Percentiles rank a stretch among this genome's conserved stretches.
Conservation (phyloP, 2,113 vertebrate species). For the Zosterops pallidus region DNA sequence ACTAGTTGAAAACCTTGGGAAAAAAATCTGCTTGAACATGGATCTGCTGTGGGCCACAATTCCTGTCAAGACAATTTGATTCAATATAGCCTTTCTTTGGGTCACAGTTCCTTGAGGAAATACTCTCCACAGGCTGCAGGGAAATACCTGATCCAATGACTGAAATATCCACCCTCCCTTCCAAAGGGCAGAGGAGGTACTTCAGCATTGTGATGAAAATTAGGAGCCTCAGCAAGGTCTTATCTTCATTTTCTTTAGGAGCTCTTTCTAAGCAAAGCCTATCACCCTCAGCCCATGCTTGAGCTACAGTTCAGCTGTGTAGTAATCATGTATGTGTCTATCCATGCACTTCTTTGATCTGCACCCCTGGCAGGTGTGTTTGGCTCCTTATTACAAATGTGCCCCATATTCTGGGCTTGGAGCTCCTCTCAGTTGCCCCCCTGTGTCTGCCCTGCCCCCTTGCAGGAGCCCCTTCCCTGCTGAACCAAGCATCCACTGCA, state of each 20-base stretch:
- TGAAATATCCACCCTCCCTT: background rate
- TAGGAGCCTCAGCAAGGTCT: background rate
- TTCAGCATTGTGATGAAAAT: background rate
- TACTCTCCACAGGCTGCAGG: background rate
- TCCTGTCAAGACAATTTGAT: background rate
- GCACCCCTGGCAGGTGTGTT: background rate
- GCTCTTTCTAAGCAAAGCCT: background rate
- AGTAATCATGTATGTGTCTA: background rate
- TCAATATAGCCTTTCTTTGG: background rate
- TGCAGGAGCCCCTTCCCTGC: background rate
- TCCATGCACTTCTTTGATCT: background rate
- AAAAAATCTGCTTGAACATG: background rate
- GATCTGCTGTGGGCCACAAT: background rate
- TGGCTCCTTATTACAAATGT: background rate
- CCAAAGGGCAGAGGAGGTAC: background rate
- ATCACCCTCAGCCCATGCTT: too few relatives aligned
- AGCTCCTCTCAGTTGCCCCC: accelerated
- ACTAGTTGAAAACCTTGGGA: background rate
- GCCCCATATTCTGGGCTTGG: background rate
- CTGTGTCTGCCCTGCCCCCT: background rate
- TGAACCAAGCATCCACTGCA: background rate
- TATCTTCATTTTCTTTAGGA: background rate
- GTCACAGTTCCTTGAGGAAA: background rate
- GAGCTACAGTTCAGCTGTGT: background rate
- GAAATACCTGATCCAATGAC: background rate